Evolutionary conservation across 1,140 invertebrate species (phyloP).

Genomic region (Arctopsyche grandis): DNA sequence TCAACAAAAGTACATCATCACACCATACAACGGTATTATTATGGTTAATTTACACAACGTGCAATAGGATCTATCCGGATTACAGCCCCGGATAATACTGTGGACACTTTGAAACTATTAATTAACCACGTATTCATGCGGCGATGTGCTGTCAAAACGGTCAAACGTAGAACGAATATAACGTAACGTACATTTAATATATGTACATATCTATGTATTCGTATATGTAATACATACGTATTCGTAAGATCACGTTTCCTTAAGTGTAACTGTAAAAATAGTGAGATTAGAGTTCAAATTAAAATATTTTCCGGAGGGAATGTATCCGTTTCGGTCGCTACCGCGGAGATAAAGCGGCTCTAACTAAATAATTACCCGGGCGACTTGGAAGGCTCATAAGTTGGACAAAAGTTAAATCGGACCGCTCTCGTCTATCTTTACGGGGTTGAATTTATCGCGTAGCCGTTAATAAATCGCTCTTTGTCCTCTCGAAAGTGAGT

Average conservation of each 20-base stretch:
- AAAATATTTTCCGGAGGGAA: no score
- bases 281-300: no score
- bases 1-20: not conserved
- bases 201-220: no score
- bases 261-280: no score
- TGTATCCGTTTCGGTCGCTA: no score
- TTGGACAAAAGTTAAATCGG: slow-evolving; percentile 10
- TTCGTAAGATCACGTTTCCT: no score
- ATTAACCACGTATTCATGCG: slow-evolving; percentile 27
- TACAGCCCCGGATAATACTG: not conserved
- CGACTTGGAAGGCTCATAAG: not conserved
- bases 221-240: no score
- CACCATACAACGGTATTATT: not conserved
- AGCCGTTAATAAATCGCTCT: slow-evolving; percentile 19
- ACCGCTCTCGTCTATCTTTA: not conserved
- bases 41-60: not conserved
- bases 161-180: no score
- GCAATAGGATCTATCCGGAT: not conserved
- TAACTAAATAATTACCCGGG: not conserved
- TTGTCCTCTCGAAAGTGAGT: not conserved
- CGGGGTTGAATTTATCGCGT: not conserved
- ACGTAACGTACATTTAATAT: no score
- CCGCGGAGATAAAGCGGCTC: no score
- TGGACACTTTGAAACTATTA: slow-evolving; percentile 20
- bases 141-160: not conserved